Conservation (phyloP, 37 sponge, comb jelly and placozoan species). For the Lycopodina hypogea region DNA sequence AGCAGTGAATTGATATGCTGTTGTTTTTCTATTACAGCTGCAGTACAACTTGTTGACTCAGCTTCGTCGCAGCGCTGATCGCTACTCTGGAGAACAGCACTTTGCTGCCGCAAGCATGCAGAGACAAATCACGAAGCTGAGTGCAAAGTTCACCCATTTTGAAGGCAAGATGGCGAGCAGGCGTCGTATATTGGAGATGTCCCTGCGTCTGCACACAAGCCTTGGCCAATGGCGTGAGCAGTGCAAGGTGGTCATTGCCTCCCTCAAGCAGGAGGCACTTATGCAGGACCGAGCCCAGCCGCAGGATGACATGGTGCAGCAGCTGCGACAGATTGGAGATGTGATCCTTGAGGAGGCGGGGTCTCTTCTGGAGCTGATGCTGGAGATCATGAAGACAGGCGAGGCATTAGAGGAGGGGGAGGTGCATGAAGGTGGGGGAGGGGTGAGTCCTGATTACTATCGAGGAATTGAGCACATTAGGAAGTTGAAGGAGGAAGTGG, state of each 20-base stretch:
- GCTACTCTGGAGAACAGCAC: conserved; percentile 46
- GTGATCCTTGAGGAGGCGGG: neutral
- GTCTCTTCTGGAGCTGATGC: conserved; percentile 23
- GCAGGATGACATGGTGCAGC: conserved; percentile 3
- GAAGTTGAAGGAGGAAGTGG: conserved; percentile 18
- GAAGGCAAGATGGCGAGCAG: conserved; percentile 39
- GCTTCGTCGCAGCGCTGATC: conserved; percentile 69
- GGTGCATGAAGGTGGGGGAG: neutral
- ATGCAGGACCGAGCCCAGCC: neutral
- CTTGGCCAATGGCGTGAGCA: conserved; percentile 26
- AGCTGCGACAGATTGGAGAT: conserved; percentile 21
- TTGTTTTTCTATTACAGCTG: neutral
- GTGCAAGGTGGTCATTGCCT: neutral
- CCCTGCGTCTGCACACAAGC: conserved; percentile 33
- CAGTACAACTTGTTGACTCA: conserved; percentile 57
- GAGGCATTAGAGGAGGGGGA: neutral
- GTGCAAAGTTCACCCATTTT: conserved; percentile 34
- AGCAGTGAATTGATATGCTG: too few relatives aligned
- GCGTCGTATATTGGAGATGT: conserved; percentile 25
- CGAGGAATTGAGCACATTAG: conserved; percentile 31
- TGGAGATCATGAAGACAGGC: neutral
- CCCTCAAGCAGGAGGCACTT: conserved; percentile 16
- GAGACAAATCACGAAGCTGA: conserved; percentile 58
- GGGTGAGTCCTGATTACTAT: conserved; percentile 20
- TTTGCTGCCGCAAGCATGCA: conserved; percentile 53